A percentile compares a stretch with the other conserved stretches of the same genome.
phyloP scores from a whole-genome alignment of 2,797 vertebrate species.

The Pangasius djambal region DNA sequence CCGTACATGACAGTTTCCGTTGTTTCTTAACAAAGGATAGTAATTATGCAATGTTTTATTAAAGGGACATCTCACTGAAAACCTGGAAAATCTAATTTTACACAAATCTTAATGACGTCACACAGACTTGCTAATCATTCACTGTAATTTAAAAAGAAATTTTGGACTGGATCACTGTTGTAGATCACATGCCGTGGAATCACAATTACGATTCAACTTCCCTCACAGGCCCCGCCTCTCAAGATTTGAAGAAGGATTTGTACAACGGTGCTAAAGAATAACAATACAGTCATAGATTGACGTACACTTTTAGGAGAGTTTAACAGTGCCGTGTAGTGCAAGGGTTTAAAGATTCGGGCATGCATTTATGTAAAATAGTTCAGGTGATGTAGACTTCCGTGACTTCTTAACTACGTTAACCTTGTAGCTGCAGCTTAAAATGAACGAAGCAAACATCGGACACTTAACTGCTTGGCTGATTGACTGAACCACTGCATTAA shows the following conservation, averaged over 20 bases:
- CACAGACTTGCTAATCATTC: not conserved
- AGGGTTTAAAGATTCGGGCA: not conserved
- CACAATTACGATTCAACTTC: not conserved
- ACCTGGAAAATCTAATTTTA: no score
- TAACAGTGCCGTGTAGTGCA: not conserved
- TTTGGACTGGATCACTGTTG: not conserved
- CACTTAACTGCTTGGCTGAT: no score
- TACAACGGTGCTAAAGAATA: no score
- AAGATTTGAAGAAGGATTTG: no score
- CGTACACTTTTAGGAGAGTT: not conserved
- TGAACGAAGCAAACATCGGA: no score
- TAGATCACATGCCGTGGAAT: not conserved
- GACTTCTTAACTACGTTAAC: not conserved
- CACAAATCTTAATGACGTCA: not conserved
- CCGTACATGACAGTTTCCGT: not conserved
- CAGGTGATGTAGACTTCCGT: not conserved
- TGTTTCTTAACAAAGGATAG: not conserved
- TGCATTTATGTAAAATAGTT: not conserved
- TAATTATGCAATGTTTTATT: no score
- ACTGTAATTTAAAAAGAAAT: not conserved
- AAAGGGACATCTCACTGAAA: no score
- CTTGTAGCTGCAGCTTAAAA: not conserved
- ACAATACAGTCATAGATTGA: no score
- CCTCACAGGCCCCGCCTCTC: not conserved
- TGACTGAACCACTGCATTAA: not conserved